These are phyloP conservation scores for Thamnophis sirtalis DNA, from an alignment of 2,113 vertebrate species.

Conservation along the genomic window DNA sequence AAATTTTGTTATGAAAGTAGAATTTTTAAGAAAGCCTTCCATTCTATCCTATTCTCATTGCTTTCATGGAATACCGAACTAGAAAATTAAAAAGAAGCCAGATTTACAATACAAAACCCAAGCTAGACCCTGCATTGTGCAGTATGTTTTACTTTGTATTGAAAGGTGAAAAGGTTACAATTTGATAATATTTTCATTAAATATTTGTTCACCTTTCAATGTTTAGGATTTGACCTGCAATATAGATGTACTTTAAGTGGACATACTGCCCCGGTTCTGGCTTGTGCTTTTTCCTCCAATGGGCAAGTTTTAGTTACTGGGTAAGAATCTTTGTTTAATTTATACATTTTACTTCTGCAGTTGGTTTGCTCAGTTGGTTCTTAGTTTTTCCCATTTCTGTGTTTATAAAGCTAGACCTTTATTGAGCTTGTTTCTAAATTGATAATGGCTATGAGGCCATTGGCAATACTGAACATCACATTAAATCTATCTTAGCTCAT, in stretches of 20 bases:
- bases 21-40: not conserved
- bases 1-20: not conserved
- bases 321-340: constrained; percentile 64
- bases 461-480: not conserved
- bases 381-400: not conserved
- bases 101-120: not conserved
- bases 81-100: not conserved
- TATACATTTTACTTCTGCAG: constrained; percentile 3
- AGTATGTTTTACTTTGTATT: not conserved
- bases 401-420: not conserved
- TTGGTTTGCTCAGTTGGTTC: not conserved
- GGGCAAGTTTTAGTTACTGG: constrained; percentile 81
- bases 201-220: constrained; percentile 11
- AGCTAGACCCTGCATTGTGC: not conserved
- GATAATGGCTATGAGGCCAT: not conserved
- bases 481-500: not conserved
- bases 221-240: constrained; percentile 74
- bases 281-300: constrained; percentile 83
- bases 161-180: not conserved
- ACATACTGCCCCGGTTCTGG: constrained; percentile 82
- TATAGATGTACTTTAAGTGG: constrained; percentile 69
- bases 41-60: not conserved
- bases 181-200: not conserved
- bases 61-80: not conserved
- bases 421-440: not conserved